These are phyloP conservation scores for Leiothrix lutea DNA, from an alignment of 2,113 vertebrate species.

Conservation along the genomic window DNA sequence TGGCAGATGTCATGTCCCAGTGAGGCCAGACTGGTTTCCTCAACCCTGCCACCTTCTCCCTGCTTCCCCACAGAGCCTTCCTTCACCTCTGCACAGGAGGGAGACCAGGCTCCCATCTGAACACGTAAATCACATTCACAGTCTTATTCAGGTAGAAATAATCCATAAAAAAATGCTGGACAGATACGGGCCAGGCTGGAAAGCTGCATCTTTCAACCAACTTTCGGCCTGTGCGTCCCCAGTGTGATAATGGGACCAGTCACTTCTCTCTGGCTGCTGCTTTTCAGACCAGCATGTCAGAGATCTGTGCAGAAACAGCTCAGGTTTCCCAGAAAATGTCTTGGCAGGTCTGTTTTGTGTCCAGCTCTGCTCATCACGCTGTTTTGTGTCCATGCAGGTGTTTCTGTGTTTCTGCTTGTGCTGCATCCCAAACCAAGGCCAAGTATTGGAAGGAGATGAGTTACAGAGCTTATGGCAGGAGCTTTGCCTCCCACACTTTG, in stretches of 20 bases:
- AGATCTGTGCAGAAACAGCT: neutral
- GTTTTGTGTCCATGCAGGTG: neutral
- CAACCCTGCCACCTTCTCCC: neutral
- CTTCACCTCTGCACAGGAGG: neutral
- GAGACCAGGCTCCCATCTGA: neutral
- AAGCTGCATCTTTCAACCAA: neutral
- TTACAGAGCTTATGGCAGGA: rapidly evolving
- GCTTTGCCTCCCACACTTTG: neutral
- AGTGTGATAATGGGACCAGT: rapidly evolving
- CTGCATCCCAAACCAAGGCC: neutral
- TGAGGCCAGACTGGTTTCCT: neutral
- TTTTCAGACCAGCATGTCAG: neutral
- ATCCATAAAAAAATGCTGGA: neutral
- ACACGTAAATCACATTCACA: neutral
- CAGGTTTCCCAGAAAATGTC: neutral
- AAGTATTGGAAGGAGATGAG: neutral
- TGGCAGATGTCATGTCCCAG: neutral
- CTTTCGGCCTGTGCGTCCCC: neutral
- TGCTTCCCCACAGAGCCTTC: neutral
- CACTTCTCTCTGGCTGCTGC: neutral
- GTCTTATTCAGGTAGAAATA: neutral
- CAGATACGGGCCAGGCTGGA: neutral
- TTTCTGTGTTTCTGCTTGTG: rapidly evolving
- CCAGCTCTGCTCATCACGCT: neutral
- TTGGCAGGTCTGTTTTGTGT: neutral